These are phyloP conservation scores for Leucophenga maculata DNA, from an alignment of 2,888 invertebrate species.

Conservation along the genomic window DNA sequence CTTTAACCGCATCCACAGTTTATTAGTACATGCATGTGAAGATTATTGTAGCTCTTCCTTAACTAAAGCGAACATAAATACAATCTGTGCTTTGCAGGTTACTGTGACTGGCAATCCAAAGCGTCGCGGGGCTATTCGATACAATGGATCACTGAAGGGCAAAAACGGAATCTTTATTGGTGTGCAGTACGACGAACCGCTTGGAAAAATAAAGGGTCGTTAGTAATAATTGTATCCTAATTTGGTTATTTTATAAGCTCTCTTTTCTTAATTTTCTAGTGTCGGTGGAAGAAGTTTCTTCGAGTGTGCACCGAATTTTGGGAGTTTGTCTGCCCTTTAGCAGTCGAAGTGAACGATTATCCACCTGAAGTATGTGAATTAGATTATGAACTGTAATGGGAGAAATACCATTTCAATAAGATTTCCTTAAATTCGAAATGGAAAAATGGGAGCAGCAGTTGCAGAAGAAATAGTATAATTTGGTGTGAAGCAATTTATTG, in stretches of 20 bases:
- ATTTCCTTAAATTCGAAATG: no score
- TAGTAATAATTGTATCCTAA: conserved; percentile 63
- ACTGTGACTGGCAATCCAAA: conserved; percentile 79
- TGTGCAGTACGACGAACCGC: conserved; percentile 95
- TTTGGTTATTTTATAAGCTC: not conserved
- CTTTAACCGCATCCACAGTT: not conserved
- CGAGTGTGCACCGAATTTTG: conserved; percentile 91
- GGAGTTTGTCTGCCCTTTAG: conserved; percentile 93
- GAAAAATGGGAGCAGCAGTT: no score
- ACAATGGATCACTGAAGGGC: conserved; percentile 81
- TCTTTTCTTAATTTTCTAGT: conserved; percentile 73
- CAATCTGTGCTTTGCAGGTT: conserved; percentile 36
- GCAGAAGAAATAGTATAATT: no score
- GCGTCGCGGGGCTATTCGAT: conserved; percentile 88
- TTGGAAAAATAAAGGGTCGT: conserved; percentile 96
- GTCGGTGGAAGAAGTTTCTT: conserved; percentile 91
- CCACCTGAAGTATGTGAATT: conserved; percentile 87
- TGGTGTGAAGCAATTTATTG: no score
- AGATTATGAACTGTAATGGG: conserved; percentile 73
- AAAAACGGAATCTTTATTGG: conserved; percentile 89
- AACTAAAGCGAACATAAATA: no score
- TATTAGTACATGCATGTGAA: not conserved
- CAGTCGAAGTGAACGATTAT: conserved; percentile 90
- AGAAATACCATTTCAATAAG: no score
- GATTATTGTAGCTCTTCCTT: conserved; percentile 66